Percentiles rank a stretch among this genome's conserved stretches.
These are phyloP conservation scores for Odontothrips loti DNA, from an alignment of 2,888 invertebrate genomes.

Conservation along the genomic window DNA sequence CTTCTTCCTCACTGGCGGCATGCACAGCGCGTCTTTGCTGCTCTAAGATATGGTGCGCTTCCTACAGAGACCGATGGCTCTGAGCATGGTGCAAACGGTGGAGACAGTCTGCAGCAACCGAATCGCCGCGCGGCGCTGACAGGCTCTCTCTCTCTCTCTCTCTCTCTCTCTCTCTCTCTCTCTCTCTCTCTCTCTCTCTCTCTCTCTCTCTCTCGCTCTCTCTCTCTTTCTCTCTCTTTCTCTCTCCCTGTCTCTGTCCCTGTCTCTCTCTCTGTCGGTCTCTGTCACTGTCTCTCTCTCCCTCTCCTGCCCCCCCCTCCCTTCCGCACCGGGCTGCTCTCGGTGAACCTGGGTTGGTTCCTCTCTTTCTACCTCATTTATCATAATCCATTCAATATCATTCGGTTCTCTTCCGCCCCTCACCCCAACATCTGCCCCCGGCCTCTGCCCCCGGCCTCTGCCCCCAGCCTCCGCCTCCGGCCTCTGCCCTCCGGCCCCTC, in stretches of 20 bases:
- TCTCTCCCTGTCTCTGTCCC: too few relatives aligned
- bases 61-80: too few relatives aligned
- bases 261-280: background rate
- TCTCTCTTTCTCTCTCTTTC: too few relatives aligned
- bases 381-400: constrained; percentile 27
- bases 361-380: constrained; percentile 5
- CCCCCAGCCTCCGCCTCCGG: background rate
- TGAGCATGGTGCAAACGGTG: too few relatives aligned
- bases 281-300: background rate
- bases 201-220: too few relatives aligned
- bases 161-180: background rate
- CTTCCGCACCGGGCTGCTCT: background rate
- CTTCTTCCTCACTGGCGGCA: background rate
- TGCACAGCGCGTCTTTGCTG: background rate
- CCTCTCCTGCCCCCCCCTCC: background rate
- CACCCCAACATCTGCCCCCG: background rate
- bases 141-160: too few relatives aligned
- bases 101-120: too few relatives aligned
- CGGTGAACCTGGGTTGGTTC: background rate
- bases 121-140: too few relatives aligned
- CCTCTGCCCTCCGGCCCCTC: background rate
- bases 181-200: too few relatives aligned
- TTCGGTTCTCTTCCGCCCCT: constrained; percentile 10
- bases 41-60: background rate
- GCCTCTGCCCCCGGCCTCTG: background rate